Evolutionary conservation across 2,888 invertebrate species (phyloP), one percentile per base, ranked within the genome.

Genomic region (Agrotis exclamationis): DNA sequence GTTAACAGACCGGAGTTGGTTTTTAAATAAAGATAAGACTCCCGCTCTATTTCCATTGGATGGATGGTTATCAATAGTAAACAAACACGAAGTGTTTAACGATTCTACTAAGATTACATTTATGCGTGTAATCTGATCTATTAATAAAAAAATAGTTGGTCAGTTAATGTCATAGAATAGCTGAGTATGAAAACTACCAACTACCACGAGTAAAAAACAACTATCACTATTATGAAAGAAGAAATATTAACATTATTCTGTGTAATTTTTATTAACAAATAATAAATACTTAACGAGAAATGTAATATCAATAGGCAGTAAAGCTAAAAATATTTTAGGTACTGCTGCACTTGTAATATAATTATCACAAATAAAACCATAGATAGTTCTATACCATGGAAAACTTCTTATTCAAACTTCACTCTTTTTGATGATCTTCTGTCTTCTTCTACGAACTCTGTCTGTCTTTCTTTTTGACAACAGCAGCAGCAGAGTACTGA

Each of bases 401-500:
- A 18, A 54, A 9, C 11, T 16, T 39, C n/a, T 90, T 83, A 96
- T 88, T 96, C 96, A 84, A 96, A 96, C 81, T 96, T 96, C 1
- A 96, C 96, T 87, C 95, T 90, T 84, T 93, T 96, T 33, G 89
- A 87, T 79, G 89, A 87, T 83, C 87, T 88, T 82, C 88, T 92
- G 7, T 73, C 72, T 76, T 93, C 92, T 66, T 94, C 94, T 24
- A 80, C 77, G 18, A 79, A 45, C 22, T 77, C 76, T n/a, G 85
- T 63, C 59, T 80, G 84, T 4, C 75, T 71, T 53, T 92, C 89
- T 9, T 79, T 89, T 62, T 80, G 86, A 71, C 91, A 94, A 73
- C 93, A 95, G 77, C 93, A 94, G 76, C 95, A 95, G 69, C 95
- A 95, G 33, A 93, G 76, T 0, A 87, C 86, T 0, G 92, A 91